Evolutionary conservation across 2,888 invertebrate genomes (phyloP), one percentile per base, ranked within the genome.

Genomic region (Dastarcus helophoroides): DNA sequence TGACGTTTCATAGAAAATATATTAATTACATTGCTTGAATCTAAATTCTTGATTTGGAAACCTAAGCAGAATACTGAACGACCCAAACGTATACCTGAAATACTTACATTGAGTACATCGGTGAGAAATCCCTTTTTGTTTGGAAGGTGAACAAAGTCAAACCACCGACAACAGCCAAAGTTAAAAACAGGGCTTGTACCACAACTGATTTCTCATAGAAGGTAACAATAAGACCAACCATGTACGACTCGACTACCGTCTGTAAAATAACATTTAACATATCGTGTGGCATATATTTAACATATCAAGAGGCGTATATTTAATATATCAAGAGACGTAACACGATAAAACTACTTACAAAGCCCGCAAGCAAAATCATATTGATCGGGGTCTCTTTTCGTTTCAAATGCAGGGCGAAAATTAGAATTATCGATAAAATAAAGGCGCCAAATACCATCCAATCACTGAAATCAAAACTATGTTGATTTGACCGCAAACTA

Each of bases 91-190:
- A n/a, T n/a, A n/a, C n/a, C n/a, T n/a, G n/a, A n/a, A 19, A 19
- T 21, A 47, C 73, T 69, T 59, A 84, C 82, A 76, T 77, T 56
- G 79, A 77, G 52, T 79, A 77, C 55, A 79, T 63, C 34, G 78
- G 73, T 7, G 82, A 81, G 63, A 86, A 88, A 61, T 90, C 89
- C 29, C 72, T 68, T 53, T 85, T 88, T 8, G 81, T 79, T 65
- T 89, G 88, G 44, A 89, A 75, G 0, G 88, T 86, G 63, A 76
- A 89, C n/a, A 76, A 54, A 1, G 86, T 86, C 31, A 90, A 67
- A 0, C 78, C 74, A 40, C 71, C 66, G 9, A 84, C 76, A 4
- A 86, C 79, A 2, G 75, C 69, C 35, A 81, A 64, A 0, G 89
- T 90, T 36, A 89, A 66, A 1, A 75, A 60, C 16, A 88, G 67